Base-by-base conservation (phyloP, 2,797 vertebrate genomes). In the Sebastes hubbsi region DNA sequence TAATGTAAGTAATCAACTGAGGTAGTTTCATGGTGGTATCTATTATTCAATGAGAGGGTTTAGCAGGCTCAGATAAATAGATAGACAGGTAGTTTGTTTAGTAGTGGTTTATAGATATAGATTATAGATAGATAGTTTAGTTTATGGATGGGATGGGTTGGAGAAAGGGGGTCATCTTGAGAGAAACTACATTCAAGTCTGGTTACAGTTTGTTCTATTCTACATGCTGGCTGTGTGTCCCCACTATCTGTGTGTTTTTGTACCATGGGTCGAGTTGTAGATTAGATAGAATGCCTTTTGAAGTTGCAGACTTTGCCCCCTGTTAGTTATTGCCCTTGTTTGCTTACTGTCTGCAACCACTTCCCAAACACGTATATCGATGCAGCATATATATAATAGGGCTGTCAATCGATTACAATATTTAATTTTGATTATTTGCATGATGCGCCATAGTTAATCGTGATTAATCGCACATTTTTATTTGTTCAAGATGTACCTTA, bases 301-400 rank as follows among this genome's bases (percentile, higher is more conserved):
- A 96, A 95, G 95, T 90, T 58, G 81, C 76, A 95, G 95, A 96
- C 96, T 96, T 96, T 96, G 95, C 42, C 86, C 95, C 79, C 74
- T 83, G 84, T 74, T 85, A 87, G 84, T 82, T 72, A 80, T 86
- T 88, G 32, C 73, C 83, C 81, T 89, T 95, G 92, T 95, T 96
- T 95, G 91, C 88, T 83, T 64, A 91, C 83, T 71, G 88, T 91
- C 90, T 93, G 88, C 80, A 75, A 66, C 62, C 71, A 73, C 74
- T 65, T 68, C n/a, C 56, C 54, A 74, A 55, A 81, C 63, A 29
- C 18, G 9, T n/a, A 54, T n/a, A 22, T 54, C 9, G 20, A 54
- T 54, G 8, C 49, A 54, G 49, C 49, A 54, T n/a, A 54, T 54
- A 54, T 54, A 8, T 20, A 49, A 8, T 49, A 49, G 18, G 46